Evolutionary conservation across 2,888 invertebrate species (phyloP).

Genomic region (Harpalus rubripes): DNA sequence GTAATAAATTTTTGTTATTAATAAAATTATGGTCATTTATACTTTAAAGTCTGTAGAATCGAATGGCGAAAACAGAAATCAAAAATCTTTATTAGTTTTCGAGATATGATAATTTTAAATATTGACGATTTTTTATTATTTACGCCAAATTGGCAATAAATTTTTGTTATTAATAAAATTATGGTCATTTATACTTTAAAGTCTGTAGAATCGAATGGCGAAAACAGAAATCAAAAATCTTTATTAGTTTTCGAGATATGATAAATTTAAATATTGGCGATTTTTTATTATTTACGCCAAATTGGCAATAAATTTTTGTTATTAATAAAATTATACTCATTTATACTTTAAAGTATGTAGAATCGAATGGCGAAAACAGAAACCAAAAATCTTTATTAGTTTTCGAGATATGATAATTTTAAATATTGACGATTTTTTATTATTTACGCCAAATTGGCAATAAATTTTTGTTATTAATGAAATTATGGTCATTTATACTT

Average conservation of each 20-base stretch:
- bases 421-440: not conserved
- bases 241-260: not conserved
- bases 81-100: no score
- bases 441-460: constrained; percentile 72
- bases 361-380: not conserved
- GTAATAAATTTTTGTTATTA: not conserved
- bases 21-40: no score
- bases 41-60: no score
- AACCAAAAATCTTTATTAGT: not conserved
- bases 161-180: no score
- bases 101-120: constrained; percentile 88
- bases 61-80: no score
- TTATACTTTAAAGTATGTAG: not conserved
- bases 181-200: no score
- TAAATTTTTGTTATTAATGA: no score
- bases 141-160: constrained; percentile 83
- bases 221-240: not conserved
- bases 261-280: not conserved
- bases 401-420: not conserved
- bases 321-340: not conserved
- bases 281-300: no score
- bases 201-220: no score
- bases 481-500: no score
- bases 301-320: no score
- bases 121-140: constrained; percentile 86